A percentile compares a stretch with the other conserved stretches of the same genome.
These are phyloP conservation scores for Epicauta chinensis DNA, from an alignment of 1,140 invertebrate genomes.

Conservation along the genomic window DNA sequence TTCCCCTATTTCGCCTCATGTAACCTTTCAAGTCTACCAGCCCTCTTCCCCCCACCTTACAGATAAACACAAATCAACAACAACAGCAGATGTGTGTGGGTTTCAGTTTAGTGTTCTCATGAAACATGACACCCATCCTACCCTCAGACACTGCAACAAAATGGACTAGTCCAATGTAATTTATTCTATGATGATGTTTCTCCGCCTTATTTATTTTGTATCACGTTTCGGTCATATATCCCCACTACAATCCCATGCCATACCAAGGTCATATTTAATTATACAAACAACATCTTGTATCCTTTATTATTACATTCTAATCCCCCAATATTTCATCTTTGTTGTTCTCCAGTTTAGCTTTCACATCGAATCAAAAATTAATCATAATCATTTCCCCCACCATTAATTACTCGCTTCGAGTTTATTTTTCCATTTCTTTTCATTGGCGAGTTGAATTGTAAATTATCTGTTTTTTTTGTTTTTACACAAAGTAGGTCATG, in stretches of 20 bases:
- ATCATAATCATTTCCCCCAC: neutral
- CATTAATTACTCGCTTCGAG: too few species aligned
- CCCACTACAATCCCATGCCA: too few species aligned
- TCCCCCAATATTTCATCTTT: neutral
- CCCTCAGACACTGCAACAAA: neutral
- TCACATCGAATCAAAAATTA: neutral
- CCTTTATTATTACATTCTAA: neutral
- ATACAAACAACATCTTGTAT: too few species aligned
- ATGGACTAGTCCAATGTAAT: too few species aligned
- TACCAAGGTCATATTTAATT: too few species aligned
- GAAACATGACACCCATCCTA: conserved; percentile 2
- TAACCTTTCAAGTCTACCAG: too few species aligned
- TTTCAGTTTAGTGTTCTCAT: neutral
- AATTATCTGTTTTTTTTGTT: conserved; percentile 1
- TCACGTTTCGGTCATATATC: too few species aligned
- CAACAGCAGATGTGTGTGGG: neutral
- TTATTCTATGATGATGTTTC: too few species aligned
- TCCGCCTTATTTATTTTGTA: too few species aligned
- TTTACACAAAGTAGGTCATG: conserved; percentile 1
- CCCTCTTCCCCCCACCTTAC: neutral
- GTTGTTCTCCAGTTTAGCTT: neutral
- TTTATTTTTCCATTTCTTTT: too few species aligned
- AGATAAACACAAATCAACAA: neutral
- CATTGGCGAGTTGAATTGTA: conserved; percentile 3
- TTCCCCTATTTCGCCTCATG: too few species aligned